These are phyloP conservation scores for Poecilus cupreus DNA, from an alignment of 2,888 invertebrate genomes.

Conservation along the genomic window DNA sequence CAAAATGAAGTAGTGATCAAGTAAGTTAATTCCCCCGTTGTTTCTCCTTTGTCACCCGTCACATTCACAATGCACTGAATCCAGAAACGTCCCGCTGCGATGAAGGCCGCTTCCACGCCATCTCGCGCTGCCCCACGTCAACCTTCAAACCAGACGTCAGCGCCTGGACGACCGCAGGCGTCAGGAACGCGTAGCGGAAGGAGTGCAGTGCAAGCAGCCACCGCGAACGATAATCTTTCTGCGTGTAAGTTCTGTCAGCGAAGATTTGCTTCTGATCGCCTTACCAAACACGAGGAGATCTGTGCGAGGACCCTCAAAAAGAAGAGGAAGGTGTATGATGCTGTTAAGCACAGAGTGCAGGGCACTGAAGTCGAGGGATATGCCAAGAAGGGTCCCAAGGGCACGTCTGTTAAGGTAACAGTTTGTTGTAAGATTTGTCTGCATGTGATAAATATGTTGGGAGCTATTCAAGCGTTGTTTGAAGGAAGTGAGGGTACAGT, in stretches of 20 bases:
- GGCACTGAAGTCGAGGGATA: constrained; percentile 93
- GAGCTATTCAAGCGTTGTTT: too few species aligned
- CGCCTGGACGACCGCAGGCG: too few species aligned
- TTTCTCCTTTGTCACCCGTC: not conserved
- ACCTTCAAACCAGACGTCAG: not conserved
- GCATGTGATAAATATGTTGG: too few species aligned
- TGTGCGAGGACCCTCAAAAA: constrained; percentile 87
- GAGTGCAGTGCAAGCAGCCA: constrained; percentile 67
- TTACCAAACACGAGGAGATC: constrained; percentile 88
- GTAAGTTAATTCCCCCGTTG: too few species aligned
- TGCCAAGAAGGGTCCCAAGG: constrained; percentile 72
- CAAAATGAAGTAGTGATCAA: not conserved
- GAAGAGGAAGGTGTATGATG: constrained; percentile 94
- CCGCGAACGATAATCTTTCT: constrained; percentile 72
- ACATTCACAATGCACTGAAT: constrained; percentile 8
- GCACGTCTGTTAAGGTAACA: constrained; percentile 28
- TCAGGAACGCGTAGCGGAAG: constrained; percentile 47
- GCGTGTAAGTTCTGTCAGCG: constrained; percentile 86
- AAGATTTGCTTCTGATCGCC: constrained; percentile 86
- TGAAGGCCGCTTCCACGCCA: not conserved
- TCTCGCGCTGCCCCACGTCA: not conserved
- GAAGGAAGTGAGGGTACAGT: too few species aligned
- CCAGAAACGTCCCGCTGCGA: not conserved
- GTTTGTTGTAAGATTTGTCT: too few species aligned
- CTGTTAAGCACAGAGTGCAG: constrained; percentile 89